These are phyloP conservation scores for Austrolebias charrua DNA, from an alignment of 2,797 vertebrate species.

Conservation along the genomic window DNA sequence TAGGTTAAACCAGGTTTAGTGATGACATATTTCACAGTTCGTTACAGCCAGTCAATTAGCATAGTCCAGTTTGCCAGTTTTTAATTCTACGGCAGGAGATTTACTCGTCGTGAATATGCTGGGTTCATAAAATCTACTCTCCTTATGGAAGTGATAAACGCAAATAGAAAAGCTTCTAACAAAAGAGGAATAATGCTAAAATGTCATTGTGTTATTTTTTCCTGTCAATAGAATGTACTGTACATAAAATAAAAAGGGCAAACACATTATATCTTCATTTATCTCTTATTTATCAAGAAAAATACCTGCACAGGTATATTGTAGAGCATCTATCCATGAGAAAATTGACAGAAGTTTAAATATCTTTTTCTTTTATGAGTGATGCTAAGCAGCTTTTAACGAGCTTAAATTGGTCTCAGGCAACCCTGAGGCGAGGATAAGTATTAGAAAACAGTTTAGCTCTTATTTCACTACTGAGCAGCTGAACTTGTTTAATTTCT, in stretches of 20 bases:
- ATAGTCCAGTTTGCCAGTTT: slow-evolving; percentile 7
- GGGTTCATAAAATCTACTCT: not conserved
- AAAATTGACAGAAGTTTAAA: not conserved
- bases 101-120: not conserved
- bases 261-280: not conserved
- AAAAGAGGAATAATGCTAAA: not conserved
- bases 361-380: not conserved
- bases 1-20: slow-evolving; percentile 19
- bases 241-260: no score
- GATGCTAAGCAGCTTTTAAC: slow-evolving; percentile 13
- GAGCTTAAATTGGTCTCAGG: slow-evolving; percentile 4
- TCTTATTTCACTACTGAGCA: not conserved
- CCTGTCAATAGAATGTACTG: not conserved
- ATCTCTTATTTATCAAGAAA: not conserved
- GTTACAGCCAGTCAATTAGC: slow-evolving; percentile 6
- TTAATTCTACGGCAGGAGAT: slow-evolving; percentile 6
- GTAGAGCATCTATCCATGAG: not conserved
- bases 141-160: not conserved
- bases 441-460: not conserved
- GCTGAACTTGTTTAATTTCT: not conserved
- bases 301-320: not conserved
- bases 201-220: not conserved
- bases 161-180: not conserved
- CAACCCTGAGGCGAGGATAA: slow-evolving; percentile 1
- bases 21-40: slow-evolving; percentile 12